Conservation (phyloP, 1,140 invertebrate genomes). For the Agrypnia vestita region DNA sequence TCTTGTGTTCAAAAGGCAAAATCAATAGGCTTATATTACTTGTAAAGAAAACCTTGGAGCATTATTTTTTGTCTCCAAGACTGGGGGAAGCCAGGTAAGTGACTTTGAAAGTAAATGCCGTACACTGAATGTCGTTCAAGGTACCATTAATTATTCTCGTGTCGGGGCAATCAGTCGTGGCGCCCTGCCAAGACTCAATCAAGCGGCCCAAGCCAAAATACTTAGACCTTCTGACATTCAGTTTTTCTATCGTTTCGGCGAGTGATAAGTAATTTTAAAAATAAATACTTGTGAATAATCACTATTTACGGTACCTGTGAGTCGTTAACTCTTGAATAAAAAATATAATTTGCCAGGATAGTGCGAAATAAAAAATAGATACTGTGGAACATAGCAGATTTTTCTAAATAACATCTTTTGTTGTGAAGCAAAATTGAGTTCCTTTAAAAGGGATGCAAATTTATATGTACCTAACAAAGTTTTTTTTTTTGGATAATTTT, state of each 20-base stretch:
- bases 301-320: too few relatives aligned
- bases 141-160: conserved; percentile 2
- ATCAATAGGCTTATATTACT: conserved; percentile 8
- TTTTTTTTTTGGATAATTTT: too few relatives aligned
- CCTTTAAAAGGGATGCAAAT: too few relatives aligned
- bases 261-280: background rate
- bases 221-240: conserved; percentile 30
- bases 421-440: too few relatives aligned
- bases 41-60: background rate
- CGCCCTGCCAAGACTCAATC: conserved; percentile 26
- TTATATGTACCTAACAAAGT: too few relatives aligned
- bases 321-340: too few relatives aligned
- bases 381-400: too few relatives aligned
- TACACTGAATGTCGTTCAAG: conserved; percentile 7
- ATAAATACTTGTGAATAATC: too few relatives aligned
- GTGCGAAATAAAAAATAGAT: too few relatives aligned
- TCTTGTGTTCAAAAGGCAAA: background rate
- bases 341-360: too few relatives aligned
- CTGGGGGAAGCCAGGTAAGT: conserved; percentile 31
- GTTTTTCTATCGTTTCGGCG: background rate
- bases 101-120: conserved; percentile 20
- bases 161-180: conserved; percentile 15
- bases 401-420: too few relatives aligned
- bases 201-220: conserved; percentile 13
- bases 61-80: background rate